Base-by-base conservation (phyloP, 2,888 invertebrate genomes). In the Lithophane leautieri region DNA sequence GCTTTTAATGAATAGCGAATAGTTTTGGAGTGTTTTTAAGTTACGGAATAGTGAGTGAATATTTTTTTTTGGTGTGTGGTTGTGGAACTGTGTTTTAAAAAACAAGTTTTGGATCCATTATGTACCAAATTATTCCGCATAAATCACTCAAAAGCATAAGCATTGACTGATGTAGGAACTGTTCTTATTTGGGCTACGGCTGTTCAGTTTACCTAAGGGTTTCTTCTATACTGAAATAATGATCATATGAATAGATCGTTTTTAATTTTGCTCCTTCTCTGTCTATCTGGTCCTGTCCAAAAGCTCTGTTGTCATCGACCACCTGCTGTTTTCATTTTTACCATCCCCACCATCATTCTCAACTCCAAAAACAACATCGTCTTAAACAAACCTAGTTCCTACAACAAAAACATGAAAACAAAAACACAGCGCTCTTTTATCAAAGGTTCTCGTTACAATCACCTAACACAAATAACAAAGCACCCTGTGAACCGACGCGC, bases 401-500 rank as follows among this genome's bases (percentile, higher is more conserved):
- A 50, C 54, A 66, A 11, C 14, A 65, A 78, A 79, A 28, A 56
- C 60, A 82, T 67, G 44, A 44, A 60, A 62, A 65, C 28, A 58
- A 83, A 85, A 82, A 86, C 44, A 61, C 69, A 52, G 22, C n/a
- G 22, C 70, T 58, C 67, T 61, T 86, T 71, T 73, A 86, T 78
- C 84, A 83, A 83, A 86, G 86, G 70, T 12, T 70, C 79, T 50
- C n/a, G 58, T 82, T 63, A 86, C 79, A 70, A 73, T 78, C 79
- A 63, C 83, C 76, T 69, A 54, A 44, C 63, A 73, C 70, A 82
- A 80, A 87, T 84, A 87, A 85, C 82, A 80, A 84, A 83, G 71
- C 42, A 8, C 1, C 78, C 71, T 40, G 44, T 78, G 73, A 69
- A 73, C 54, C 42, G 34, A 61, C 50, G 12, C 58, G 54, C 19